These are phyloP conservation scores for Latrodectus geometricus DNA, from an alignment of 1,140 invertebrate genomes.

Conservation along the genomic window DNA sequence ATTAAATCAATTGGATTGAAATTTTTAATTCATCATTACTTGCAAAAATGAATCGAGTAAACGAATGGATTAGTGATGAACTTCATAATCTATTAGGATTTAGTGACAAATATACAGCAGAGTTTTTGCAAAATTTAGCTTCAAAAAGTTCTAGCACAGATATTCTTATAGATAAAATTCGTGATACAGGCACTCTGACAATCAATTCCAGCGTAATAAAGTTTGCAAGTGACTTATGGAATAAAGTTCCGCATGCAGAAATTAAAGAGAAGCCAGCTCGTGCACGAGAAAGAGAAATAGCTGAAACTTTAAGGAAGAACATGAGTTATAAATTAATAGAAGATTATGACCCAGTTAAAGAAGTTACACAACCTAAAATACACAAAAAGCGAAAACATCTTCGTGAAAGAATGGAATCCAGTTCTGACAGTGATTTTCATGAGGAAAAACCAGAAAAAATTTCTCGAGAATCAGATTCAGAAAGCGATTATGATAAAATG, in stretches of 20 bases:
- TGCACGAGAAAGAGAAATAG: constrained; percentile 65
- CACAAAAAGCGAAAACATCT: constrained; percentile 62
- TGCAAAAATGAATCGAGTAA: constrained; percentile 45
- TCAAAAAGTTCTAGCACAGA: constrained; percentile 68
- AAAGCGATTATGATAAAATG: constrained; percentile 57
- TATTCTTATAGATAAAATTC: constrained; percentile 70
- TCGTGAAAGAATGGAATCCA: constrained; percentile 20
- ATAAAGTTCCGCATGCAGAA: constrained; percentile 62
- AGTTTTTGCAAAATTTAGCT: constrained; percentile 72
- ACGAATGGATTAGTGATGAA: constrained; percentile 73
- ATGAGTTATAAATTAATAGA: constrained; percentile 69
- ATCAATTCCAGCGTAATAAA: constrained; percentile 68
- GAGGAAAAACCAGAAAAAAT: constrained; percentile 9
- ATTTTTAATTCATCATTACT: not conserved
- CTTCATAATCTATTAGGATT: constrained; percentile 73
- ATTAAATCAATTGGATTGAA: too few species aligned
- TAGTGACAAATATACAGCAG: constrained; percentile 72
- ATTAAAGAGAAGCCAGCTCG: constrained; percentile 66
- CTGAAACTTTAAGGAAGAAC: constrained; percentile 70
- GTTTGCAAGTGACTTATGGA: constrained; percentile 70
- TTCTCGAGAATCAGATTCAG: constrained; percentile 38
- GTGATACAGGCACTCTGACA: constrained; percentile 71
- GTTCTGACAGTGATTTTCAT: constrained; percentile 13
- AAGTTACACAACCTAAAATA: constrained; percentile 2
- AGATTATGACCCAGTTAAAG: constrained; percentile 63